A percentile compares a stretch with the other conserved stretches of the same genome.
Conservation (phyloP, 2,888 invertebrate species). For the Cetonia aurata region DNA sequence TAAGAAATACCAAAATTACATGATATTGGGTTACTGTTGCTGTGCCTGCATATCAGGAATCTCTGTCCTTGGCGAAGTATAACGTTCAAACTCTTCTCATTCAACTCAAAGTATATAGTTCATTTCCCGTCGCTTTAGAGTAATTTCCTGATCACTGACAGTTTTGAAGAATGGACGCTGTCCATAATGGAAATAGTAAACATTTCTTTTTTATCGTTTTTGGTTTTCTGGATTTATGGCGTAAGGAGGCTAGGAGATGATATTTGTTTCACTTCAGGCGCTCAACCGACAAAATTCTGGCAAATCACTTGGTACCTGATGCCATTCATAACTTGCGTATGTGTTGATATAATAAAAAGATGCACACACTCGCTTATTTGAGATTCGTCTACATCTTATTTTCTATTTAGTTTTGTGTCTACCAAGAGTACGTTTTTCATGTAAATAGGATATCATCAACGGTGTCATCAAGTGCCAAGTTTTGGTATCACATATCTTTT, state of each 20-base stretch:
- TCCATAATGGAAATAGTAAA: slow-evolving; percentile 25
- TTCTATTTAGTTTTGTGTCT: not conserved
- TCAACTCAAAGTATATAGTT: not conserved
- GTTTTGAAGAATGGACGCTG: slow-evolving; percentile 20
- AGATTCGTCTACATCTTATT: not conserved
- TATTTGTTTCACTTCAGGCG: slow-evolving; percentile 48
- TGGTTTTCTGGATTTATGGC: slow-evolving; percentile 48
- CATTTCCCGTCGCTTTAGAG: slow-evolving; percentile 11
- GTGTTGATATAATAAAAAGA: not conserved
- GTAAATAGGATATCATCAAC: not conserved
- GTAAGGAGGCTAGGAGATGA: slow-evolving; percentile 48
- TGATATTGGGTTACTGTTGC: slow-evolving; percentile 37
- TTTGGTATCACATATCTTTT: not conserved
- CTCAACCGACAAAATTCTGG: slow-evolving; percentile 49
- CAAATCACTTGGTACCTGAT: slow-evolving; percentile 49
- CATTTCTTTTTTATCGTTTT: slow-evolving; percentile 32
- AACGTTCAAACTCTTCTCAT: not conserved
- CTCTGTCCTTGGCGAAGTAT: slow-evolving; percentile 36
- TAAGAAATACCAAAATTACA: slow-evolving; percentile 43
- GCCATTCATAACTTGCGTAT: slow-evolving; percentile 42
- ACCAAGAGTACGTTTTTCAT: slow-evolving; percentile 21
- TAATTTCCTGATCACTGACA: slow-evolving; percentile 12
- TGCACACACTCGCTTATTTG: not conserved
- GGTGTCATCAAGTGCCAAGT: not conserved
- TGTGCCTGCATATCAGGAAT: slow-evolving; percentile 26